phyloP scores from a whole-genome alignment of 2,888 invertebrate genomes.

The Catocala nupta region DNA sequence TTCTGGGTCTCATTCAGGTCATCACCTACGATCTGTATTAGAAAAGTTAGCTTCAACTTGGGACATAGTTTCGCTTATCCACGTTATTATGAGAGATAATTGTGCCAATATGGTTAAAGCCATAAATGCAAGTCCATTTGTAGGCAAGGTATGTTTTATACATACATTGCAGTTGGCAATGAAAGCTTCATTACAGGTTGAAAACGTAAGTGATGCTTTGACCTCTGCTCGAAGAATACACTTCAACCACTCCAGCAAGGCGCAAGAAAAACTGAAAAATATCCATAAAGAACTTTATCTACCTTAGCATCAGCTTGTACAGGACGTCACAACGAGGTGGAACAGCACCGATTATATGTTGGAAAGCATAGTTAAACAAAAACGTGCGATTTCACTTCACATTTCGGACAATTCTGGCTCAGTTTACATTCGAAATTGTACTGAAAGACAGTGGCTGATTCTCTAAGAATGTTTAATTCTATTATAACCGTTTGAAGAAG shows the following conservation, averaged over 20 bases:
- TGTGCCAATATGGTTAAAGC: constrained; percentile 29
- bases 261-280: constrained; percentile 26
- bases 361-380: constrained; percentile 6
- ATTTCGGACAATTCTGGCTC: constrained; percentile 9
- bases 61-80: constrained; percentile 20
- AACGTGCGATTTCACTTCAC: constrained; percentile 10
- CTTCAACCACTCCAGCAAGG: constrained; percentile 23
- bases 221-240: constrained; percentile 18
- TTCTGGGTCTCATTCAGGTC: constrained; percentile 20
- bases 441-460: constrained; percentile 20
- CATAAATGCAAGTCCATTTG: constrained; percentile 18
- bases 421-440: constrained; percentile 17
- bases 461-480: constrained; percentile 16
- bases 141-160: constrained; percentile 20
- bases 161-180: constrained; percentile 20
- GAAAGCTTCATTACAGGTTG: constrained; percentile 18
- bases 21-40: constrained; percentile 23
- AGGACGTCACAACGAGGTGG: too few species aligned
- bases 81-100: constrained; percentile 26
- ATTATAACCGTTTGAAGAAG: constrained; percentile 3
- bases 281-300: constrained; percentile 3
- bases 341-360: too few species aligned
- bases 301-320: too few species aligned
- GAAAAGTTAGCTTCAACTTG: constrained; percentile 9
- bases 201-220: constrained; percentile 19